phyloP scores from a whole-genome alignment of 2,113 vertebrate genomes.

The Sander lucioperca region DNA sequence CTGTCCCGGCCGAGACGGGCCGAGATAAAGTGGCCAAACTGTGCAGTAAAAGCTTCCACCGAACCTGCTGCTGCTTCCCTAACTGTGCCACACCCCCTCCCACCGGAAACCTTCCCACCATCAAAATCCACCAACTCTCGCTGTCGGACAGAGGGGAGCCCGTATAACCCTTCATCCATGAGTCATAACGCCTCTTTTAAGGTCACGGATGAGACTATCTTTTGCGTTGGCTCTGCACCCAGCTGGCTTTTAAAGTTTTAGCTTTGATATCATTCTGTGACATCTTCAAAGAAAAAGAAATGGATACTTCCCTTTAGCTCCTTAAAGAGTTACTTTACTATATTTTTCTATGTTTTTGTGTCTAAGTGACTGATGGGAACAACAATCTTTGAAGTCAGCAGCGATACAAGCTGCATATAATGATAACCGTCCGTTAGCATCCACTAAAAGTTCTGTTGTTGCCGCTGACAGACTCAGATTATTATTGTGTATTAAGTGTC shows the following conservation, averaged over 20 bases:
- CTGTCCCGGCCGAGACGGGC: conserved; percentile 77
- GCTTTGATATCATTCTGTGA: conserved; percentile 16
- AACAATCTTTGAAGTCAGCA: too few relatives aligned
- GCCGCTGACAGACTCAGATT: too few relatives aligned
- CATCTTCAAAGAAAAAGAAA: background rate
- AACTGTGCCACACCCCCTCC: conserved; percentile 37
- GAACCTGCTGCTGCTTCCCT: conserved; percentile 89
- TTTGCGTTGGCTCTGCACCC: conserved; percentile 12
- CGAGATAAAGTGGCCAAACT: conserved; percentile 85
- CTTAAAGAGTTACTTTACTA: background rate
- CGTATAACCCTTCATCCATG: conserved; percentile 79
- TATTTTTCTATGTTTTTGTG: too few relatives aligned
- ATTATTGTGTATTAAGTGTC: too few relatives aligned
- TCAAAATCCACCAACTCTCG: conserved; percentile 92
- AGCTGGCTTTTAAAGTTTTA: conserved; percentile 16
- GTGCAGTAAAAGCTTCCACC: conserved; percentile 90
- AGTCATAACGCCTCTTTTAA: conserved; percentile 45
- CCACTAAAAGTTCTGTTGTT: too few relatives aligned
- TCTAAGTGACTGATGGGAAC: too few relatives aligned
- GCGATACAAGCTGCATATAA: too few relatives aligned
- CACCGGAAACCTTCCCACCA: conserved; percentile 79
- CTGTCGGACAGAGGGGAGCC: conserved; percentile 90
- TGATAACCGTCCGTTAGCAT: too few relatives aligned
- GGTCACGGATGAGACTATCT: conserved; percentile 39
- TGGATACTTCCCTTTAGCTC: background rate